Evolutionary conservation across 2,888 invertebrate genomes (phyloP), one percentile per base, ranked within the genome.

Genomic region (Tinea trinotella): DNA sequence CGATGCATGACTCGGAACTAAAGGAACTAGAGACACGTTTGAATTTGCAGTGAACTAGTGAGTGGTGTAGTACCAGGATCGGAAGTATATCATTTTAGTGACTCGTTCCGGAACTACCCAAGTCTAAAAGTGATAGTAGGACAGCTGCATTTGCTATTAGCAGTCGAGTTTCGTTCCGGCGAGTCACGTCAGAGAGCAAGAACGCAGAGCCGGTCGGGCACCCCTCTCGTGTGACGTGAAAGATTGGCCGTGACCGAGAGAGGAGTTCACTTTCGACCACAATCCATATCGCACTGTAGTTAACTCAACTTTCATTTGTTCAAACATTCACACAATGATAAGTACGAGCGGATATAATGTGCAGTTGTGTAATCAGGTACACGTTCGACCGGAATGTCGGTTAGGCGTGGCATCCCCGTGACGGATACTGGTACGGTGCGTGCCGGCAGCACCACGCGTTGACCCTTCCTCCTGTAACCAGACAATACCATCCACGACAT

Each of bases 121-220:
- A n/a, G n/a, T n/a, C n/a, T n/a, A n/a, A n/a, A n/a, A n/a, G n/a
- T 77, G 78, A 81, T 79, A 82, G 81, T 82, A 81, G 81, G 80
- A 71, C 83, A 76, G 62, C 62, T 13, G 48, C 19, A 40, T n/a
- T 48, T 19, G n/a, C 52, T 61, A 67, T 67, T 67, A 63, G 66
- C 64, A 68, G 66, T 67, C 69, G 65, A 65, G 66, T 73, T 70
- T 68, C 68, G 71, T 71, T 76, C 70, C 69, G 74, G 69, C 63
- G 69, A 64, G 71, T 67, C 46, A 66, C 68, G 71, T 74, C 71
- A 72, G 72, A 71, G 71, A n/a, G 20, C 36, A 12, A 36, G 55
- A 19, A 10, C 17, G 46, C 17, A n/a, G 4, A 7, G 12, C 46
- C 46, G 19, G 3, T 13, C 40, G 40, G 40, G 10, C 17, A 4